A percentile compares a stretch with the other conserved stretches of the same genome.
Evolutionary conservation across 2,888 invertebrate species (phyloP).

Genomic region (Phaedon cochleariae): DNA sequence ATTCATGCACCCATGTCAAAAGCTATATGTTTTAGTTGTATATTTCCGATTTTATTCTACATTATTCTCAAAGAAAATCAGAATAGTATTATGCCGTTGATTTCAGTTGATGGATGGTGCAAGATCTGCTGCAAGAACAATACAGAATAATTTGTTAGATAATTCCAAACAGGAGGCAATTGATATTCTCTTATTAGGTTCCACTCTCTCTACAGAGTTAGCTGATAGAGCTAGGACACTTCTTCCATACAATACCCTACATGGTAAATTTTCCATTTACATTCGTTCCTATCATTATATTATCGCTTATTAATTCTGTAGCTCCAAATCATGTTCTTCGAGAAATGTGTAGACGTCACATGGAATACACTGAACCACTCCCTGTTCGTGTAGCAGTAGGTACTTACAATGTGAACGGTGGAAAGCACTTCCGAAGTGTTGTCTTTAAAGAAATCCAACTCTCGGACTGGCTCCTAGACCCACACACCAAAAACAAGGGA

Average conservation of each 20-base stretch:
- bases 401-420: constrained; percentile 99
- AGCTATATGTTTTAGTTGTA: too few relatives aligned
- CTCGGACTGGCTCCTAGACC: constrained; percentile 90
- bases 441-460: constrained; percentile 90
- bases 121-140: constrained; percentile 95
- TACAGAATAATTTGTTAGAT: constrained; percentile 98
- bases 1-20: too few relatives aligned
- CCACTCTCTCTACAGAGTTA: constrained; percentile 88
- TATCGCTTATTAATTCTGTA: constrained; percentile 47
- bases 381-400: constrained; percentile 86
- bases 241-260: constrained; percentile 85
- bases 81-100: too few relatives aligned
- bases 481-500: constrained; percentile 68
- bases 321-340: constrained; percentile 83
- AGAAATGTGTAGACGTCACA: constrained; percentile 85
- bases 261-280: constrained; percentile 64
- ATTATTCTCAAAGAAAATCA: too few relatives aligned
- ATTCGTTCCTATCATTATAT: neutral
- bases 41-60: too few relatives aligned
- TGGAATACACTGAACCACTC: constrained; percentile 77
- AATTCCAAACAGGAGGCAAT: constrained; percentile 97
- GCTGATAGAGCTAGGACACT: constrained; percentile 91
- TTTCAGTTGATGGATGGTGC: constrained; percentile 92
- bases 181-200: constrained; percentile 92
- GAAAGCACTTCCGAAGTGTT: constrained; percentile 96